Percentiles rank a stretch among this genome's conserved stretches.
phyloP scores from a whole-genome alignment of 2,113 vertebrate genomes.

The Microtus oregoni region DNA sequence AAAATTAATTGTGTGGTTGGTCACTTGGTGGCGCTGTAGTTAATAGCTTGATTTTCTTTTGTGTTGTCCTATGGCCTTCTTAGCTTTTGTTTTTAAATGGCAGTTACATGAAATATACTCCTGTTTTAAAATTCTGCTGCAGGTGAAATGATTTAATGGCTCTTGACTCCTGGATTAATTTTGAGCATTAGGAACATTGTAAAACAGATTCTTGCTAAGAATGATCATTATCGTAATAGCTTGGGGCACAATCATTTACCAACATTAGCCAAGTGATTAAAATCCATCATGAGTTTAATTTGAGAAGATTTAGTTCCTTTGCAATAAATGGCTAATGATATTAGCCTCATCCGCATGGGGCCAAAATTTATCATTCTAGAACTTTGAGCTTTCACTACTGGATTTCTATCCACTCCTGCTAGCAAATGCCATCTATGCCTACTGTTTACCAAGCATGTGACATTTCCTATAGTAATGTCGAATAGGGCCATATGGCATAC shows the following conservation, averaged over 20 bases:
- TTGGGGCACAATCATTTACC: constrained; percentile 72
- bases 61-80: not conserved
- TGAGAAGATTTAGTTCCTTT: constrained; percentile 72
- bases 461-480: not conserved
- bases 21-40: constrained; percentile 87
- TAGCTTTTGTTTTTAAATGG: constrained; percentile 65
- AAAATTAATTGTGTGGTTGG: constrained; percentile 79
- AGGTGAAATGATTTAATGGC: constrained; percentile 74
- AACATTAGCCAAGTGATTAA: constrained; percentile 78
- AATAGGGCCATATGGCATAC: constrained; percentile 63
- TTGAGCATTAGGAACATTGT: constrained; percentile 72
- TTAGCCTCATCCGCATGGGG: constrained; percentile 59
- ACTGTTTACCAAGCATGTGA: constrained; percentile 54
- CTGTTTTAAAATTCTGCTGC: constrained; percentile 60
- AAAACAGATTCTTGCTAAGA: constrained; percentile 76
- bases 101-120: constrained; percentile 39
- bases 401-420: constrained; percentile 46
- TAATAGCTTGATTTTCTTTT: constrained; percentile 73
- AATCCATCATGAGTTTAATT: constrained; percentile 78
- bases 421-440: not conserved
- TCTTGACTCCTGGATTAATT: constrained; percentile 75
- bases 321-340: constrained; percentile 70
- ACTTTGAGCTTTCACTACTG: constrained; percentile 38
- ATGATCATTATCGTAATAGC: constrained; percentile 67
- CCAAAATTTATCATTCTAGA: constrained; percentile 64